Percentiles rank a stretch among this genome's conserved stretches.
Evolutionary conservation across 2,113 vertebrate genomes (phyloP).

Genomic region (Thryonomys swinderianus): DNA sequence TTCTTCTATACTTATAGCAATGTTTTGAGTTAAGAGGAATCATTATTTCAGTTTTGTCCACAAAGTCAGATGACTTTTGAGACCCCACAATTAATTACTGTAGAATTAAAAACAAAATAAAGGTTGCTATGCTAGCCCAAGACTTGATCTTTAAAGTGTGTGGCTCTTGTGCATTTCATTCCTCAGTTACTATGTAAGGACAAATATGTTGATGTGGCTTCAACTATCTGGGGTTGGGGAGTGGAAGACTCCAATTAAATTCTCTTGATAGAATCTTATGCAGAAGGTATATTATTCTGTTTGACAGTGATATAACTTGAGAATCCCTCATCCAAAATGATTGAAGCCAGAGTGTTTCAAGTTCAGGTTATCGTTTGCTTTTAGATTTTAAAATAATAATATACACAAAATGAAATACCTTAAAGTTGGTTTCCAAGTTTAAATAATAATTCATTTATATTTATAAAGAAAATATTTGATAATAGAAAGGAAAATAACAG

Average conservation of each 20-base stretch:
- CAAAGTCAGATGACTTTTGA: background rate
- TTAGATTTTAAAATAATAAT: background rate
- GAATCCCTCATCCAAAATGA: background rate
- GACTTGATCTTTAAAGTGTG: background rate
- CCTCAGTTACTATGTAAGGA: background rate
- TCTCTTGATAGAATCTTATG: background rate
- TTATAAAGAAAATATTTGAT: no score
- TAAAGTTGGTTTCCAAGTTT: background rate
- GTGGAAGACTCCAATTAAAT: background rate
- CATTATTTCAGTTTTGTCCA: slow-evolving; percentile 26
- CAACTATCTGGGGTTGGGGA: background rate
- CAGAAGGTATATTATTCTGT: background rate
- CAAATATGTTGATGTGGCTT: background rate
- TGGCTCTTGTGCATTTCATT: background rate
- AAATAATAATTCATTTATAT: background rate
- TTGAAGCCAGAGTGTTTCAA: background rate
- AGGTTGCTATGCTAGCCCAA: background rate
- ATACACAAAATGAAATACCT: background rate
- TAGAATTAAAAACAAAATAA: background rate
- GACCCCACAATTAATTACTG: slow-evolving; percentile 16
- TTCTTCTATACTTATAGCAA: background rate
- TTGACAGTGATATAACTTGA: background rate
- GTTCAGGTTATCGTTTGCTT: background rate
- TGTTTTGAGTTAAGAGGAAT: background rate
- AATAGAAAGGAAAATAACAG: no score